A percentile compares a stretch with the other conserved stretches of the same genome.
These are phyloP conservation scores for Anguilla japonica DNA, from an alignment of 2,113 vertebrate species.

Conservation along the genomic window DNA sequence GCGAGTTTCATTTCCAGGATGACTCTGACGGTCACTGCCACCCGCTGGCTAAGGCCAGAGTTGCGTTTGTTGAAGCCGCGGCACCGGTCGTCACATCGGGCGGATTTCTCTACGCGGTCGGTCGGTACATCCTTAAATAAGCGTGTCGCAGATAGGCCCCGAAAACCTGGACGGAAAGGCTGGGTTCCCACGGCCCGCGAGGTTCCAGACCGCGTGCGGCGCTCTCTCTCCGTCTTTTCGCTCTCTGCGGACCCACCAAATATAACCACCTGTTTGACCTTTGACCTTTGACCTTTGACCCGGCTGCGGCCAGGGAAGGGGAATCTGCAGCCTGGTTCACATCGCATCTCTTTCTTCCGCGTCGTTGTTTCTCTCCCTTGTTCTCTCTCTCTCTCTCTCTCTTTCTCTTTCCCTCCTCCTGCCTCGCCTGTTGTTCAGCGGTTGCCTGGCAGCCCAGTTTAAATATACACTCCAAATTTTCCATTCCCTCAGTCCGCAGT, in stretches of 20 bases:
- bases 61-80: no score
- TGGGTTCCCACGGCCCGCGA: background rate
- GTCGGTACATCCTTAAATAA: background rate
- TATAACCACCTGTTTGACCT: conserved; percentile 23
- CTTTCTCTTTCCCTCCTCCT: conserved; percentile 44
- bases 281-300: conserved; percentile 18
- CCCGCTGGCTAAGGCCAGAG: no score
- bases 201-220: background rate
- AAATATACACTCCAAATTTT: conserved; percentile 77
- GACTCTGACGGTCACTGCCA: no score
- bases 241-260: conserved; percentile 20
- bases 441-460: conserved; percentile 69
- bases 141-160: background rate
- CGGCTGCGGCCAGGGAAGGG: background rate
- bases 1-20: no score
- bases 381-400: conserved; percentile 35
- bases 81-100: no score
- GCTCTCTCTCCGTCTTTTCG: background rate
- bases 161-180: background rate
- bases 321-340: background rate
- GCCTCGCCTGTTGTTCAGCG: conserved; percentile 63
- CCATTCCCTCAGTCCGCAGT: conserved; percentile 68
- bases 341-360: background rate
- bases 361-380: conserved; percentile 30
- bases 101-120: no score